A percentile compares a stretch with the other conserved stretches of the same genome.
Evolutionary conservation across 2,888 invertebrate genomes (phyloP).

Genomic region (Sesamia inferens): DNA sequence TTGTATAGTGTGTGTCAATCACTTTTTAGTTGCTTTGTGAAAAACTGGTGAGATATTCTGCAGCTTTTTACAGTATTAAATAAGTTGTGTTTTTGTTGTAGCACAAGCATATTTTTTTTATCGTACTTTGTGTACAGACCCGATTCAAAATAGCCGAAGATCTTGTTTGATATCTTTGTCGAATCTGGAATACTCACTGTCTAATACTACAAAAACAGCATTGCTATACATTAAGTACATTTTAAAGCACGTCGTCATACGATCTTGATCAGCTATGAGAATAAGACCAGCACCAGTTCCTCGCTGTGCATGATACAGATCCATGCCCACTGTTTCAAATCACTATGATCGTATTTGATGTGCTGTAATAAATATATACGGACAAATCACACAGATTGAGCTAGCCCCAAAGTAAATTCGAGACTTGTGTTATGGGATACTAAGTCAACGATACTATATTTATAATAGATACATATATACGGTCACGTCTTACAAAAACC

Average conservation of each 20-base stretch:
- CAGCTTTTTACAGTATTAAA: neutral
- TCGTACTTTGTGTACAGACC: no score
- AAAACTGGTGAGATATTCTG: neutral
- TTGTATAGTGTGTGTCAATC: slow-evolving; percentile 27
- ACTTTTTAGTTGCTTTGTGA: slow-evolving; percentile 8
- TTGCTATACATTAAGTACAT: neutral
- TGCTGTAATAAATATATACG: no score
- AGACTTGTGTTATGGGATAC: no score
- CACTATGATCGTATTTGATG: no score
- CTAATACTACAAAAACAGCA: neutral
- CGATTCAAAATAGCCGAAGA: neutral
- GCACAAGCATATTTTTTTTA: neutral
- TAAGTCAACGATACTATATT: no score
- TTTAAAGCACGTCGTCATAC: neutral
- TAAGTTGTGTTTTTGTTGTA: rapidly evolving
- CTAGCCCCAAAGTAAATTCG: no score
- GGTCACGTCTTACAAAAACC: no score
- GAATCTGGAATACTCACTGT: no score
- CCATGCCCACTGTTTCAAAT: no score
- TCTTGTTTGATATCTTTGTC: neutral
- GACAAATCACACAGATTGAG: no score
- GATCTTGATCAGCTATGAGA: slow-evolving; percentile 1
- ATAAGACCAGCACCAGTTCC: neutral
- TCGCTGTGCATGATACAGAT: no score
- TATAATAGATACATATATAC: no score